A percentile compares a stretch with the other conserved stretches of the same genome.
phyloP scores from a whole-genome alignment of 2,797 vertebrate genomes.

The Melanotaenia pygmaea region DNA sequence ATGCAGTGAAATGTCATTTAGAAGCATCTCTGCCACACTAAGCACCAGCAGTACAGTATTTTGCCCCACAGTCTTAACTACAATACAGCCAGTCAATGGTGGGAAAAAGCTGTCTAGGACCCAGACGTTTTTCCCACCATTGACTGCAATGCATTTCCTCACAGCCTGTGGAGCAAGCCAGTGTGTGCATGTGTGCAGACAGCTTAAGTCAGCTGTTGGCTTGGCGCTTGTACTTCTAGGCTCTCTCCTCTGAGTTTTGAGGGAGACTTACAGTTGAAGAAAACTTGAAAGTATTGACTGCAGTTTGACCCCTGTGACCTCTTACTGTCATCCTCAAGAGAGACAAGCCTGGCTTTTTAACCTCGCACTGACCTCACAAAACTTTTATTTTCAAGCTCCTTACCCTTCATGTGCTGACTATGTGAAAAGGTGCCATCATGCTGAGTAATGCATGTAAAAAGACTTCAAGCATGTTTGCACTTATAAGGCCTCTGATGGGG shows the following conservation, averaged over 20 bases:
- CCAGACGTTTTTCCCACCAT: constrained; percentile 77
- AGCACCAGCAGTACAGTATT: constrained; percentile 16
- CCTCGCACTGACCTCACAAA: not conserved
- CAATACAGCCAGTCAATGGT: constrained; percentile 57
- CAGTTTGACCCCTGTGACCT: constrained; percentile 56
- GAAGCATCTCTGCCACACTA: not conserved
- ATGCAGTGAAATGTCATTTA: constrained; percentile 3
- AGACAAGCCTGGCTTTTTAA: constrained; percentile 15
- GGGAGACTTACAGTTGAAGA: constrained; percentile 25
- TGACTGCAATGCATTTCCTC: constrained; percentile 65
- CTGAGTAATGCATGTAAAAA: constrained; percentile 2
- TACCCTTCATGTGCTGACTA: not conserved
- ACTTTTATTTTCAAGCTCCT: not conserved
- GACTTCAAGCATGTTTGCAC: not conserved
- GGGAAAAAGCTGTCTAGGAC: constrained; percentile 71
- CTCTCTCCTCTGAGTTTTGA: constrained; percentile 38
- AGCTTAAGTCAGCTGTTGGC: constrained; percentile 66
- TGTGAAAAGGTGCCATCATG: not conserved
- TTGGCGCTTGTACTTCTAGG: constrained; percentile 41
- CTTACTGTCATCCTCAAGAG: not conserved
- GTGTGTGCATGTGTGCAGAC: constrained; percentile 47
- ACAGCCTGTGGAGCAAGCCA: constrained; percentile 48
- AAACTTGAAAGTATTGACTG: constrained; percentile 32
- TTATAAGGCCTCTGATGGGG: not conserved
- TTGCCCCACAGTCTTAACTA: constrained; percentile 25